A percentile compares a stretch with the other conserved stretches of the same genome.
Conservation (phyloP, 2,888 invertebrate species). For the Drosophila eohydei region DNA sequence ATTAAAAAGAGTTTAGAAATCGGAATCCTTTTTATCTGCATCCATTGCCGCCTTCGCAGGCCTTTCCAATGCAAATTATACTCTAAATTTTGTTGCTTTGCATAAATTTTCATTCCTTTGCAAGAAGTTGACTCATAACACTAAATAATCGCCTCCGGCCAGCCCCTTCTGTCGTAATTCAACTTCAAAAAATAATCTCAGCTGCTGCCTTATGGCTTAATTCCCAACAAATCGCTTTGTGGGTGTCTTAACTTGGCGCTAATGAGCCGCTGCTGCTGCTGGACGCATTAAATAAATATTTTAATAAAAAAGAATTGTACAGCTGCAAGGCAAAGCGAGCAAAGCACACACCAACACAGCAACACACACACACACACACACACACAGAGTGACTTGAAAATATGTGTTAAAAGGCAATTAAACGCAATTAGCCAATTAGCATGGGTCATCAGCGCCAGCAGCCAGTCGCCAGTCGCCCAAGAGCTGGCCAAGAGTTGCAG, state of each 20-base stretch:
- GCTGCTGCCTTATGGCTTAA: slow-evolving; percentile 20
- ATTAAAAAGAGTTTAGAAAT: neutral
- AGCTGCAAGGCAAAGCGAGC: slow-evolving; percentile 27
- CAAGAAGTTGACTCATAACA: neutral
- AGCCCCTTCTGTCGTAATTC: neutral
- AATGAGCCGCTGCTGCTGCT: slow-evolving; percentile 46
- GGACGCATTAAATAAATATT: slow-evolving; percentile 59
- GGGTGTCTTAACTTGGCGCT: slow-evolving; percentile 35
- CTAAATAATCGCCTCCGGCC: neutral
- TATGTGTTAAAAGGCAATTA: slow-evolving; percentile 75
- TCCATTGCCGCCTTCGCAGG: neutral
- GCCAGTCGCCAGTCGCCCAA: slow-evolving; percentile 21
- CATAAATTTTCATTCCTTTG: slow-evolving; percentile 2
- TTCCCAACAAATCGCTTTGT: slow-evolving; percentile 3
- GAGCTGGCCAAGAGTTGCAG: slow-evolving; percentile 50
- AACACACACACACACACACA: neutral
- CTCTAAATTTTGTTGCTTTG: neutral
- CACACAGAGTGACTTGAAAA: slow-evolving; percentile 8
- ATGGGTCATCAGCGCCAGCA: slow-evolving; percentile 69
- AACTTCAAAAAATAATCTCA: neutral
- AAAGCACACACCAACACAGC: neutral
- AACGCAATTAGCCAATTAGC: slow-evolving; percentile 79
- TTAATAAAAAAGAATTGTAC: slow-evolving; percentile 52
- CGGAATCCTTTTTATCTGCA: too few species aligned
- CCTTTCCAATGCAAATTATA: neutral